These are phyloP conservation scores for Perodicticus potto DNA, from an alignment of 2,797 vertebrate species.

Conservation along the genomic window DNA sequence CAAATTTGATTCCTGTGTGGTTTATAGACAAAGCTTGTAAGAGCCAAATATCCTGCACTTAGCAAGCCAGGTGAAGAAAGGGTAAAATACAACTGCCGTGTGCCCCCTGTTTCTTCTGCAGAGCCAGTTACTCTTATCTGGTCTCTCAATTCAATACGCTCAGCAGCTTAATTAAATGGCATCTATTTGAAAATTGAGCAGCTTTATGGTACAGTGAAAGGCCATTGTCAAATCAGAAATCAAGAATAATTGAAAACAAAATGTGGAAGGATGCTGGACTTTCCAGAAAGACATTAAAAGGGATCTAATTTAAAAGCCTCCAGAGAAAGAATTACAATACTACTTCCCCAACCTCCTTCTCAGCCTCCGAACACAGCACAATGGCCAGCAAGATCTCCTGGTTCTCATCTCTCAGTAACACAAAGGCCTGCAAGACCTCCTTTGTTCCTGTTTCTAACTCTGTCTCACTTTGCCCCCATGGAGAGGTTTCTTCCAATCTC, in stretches of 20 bases:
- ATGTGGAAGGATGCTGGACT: neutral
- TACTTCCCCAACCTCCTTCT: neutral
- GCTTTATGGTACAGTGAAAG: slow-evolving; percentile 14
- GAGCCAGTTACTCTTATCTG: slow-evolving; percentile 16
- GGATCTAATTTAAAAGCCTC: neutral
- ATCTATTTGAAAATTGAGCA: neutral
- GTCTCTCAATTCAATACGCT: slow-evolving; percentile 42
- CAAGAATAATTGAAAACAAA: slow-evolving; percentile 57
- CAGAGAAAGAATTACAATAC: neutral
- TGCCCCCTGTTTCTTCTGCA: neutral
- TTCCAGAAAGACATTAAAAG: neutral
- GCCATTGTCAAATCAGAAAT: neutral
- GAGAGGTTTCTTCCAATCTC: neutral
- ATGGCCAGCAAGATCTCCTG: neutral
- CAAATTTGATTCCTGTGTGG: neutral
- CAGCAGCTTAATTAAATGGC: slow-evolving; percentile 1
- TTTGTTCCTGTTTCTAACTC: neutral
- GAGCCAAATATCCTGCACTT: neutral
- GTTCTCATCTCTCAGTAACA: neutral
- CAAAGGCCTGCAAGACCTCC: neutral
- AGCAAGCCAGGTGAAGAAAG: neutral
- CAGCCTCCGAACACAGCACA: neutral
- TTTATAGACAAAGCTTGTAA: neutral
- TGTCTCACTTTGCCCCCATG: neutral
- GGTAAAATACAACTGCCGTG: fast-evolving